Evolutionary conservation across 2,888 invertebrate genomes (phyloP), one percentile per base, ranked within the genome.

Genomic region (Rotaria magnacalcarata): DNA sequence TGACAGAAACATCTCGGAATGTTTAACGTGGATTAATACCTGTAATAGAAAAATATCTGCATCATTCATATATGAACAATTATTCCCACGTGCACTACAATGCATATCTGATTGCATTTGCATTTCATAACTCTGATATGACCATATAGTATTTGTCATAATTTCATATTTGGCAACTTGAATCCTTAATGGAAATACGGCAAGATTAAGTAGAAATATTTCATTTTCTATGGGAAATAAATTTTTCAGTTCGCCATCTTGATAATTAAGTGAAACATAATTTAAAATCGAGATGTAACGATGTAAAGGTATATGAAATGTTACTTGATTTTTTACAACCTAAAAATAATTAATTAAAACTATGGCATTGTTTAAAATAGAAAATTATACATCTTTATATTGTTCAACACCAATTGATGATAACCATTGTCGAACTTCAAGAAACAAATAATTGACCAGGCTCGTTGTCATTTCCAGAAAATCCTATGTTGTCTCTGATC

Each of bases 281-380:
- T 11, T 74, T 41, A 74, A 74, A 74, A 74, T 74, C 5, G 74
- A 74, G 16, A 74, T 34, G 19, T 74, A 74, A 16, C 74, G 74
- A 74, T 74, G 74, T 41, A 74, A 41, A 16, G 74, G 74, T 74
- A 74, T 4, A 74, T 74, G 74, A 41, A 16, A 74, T 74, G 74
- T 74, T 4, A 74, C 41, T 74, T 74, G 74, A 74, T 21, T 41
- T 41, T 16, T 74, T 16, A 16, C 10, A 41, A 74, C 34, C 74
- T 74, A 41, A 74, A 74, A 21, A 6, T 41, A 34, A 67, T 3
- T 67, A 21, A 54, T 27, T 34, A 27, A n/a, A 14, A 14, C 50
- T 67, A 34, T 34, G 34, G 34, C 34, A 34, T 34, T 11, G 5
- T 27, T 27, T n/a, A 27, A 27, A 16, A 4, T 14, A 67, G 19